Evolutionary conservation across 2,113 vertebrate genomes (phyloP), one percentile per base, ranked within the genome.

Genomic region (Catharus minimus): DNA sequence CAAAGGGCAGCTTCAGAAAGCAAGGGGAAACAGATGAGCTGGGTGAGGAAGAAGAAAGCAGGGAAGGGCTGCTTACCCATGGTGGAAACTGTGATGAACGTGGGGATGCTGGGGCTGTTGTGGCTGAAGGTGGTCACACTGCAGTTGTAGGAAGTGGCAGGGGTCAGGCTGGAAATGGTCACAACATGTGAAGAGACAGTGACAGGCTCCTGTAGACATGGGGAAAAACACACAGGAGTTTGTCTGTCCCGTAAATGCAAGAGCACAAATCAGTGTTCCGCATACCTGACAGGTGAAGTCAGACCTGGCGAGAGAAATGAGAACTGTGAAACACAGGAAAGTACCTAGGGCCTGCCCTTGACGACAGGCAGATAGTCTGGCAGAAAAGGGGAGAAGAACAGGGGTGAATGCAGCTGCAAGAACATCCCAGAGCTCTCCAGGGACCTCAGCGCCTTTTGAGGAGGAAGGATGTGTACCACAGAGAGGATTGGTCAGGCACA

Each of bases 61-160:
- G 50, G n/a, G 72, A 26, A 60, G 46, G 16, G 10, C 7, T 33
- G 38, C 85, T 95, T 97, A 99, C 99, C 99, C 90, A 97, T 96
- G 10, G 99, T 99, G n/a, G 97, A 98, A 95, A 99, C 97, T 0
- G 90, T 95, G 74, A 99, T 98, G 97, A 98, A 98, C 0, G 98
- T 97, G 0, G 99, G 98, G 8, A 97, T 56, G 13, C 99, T 99
- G 93, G 98, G 95, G 28, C 98, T 99, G 88, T 97, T 96, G 93
- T 99, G 99, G 97, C 99, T 99, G 97, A 98, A 98, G 84, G 98
- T 98, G 93, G 97, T 98, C 86, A 99, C 97, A 0, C 98, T 98
- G 88, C 99, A 99, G 97, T 99, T 99, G 97, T 99, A 99, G 62
- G 98, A 95, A 2, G 98, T 98, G 43, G 98, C 98, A 3, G 99